Conservation (phyloP, 2,888 invertebrate genomes). For the Tetragonula carbonaria region DNA sequence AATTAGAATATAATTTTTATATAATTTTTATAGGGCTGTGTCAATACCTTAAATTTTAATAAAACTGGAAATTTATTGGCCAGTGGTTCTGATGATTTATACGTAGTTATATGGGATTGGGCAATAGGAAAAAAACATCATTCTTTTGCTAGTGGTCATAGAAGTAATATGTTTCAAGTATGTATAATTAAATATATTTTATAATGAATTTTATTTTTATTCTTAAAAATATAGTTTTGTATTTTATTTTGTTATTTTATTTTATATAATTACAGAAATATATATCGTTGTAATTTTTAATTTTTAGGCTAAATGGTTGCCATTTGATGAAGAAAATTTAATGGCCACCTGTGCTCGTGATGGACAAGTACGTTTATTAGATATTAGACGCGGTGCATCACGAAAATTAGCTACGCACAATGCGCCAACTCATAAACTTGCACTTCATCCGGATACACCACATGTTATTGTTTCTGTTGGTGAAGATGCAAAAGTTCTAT, state of each 20-base stretch:
- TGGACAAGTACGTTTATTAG: constrained; percentile 90
- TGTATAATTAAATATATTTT: constrained; percentile 7
- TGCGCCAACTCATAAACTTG: constrained; percentile 94
- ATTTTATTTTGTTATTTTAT: not conserved
- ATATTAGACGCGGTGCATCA: constrained; percentile 85
- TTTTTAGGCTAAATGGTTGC: constrained; percentile 91
- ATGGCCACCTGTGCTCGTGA: constrained; percentile 95
- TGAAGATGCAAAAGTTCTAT: constrained; percentile 93
- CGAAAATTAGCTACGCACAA: constrained; percentile 88
- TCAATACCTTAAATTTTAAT: constrained; percentile 96
- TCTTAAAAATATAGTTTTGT: not conserved
- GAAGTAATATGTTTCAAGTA: constrained; percentile 95
- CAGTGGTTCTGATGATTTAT: constrained; percentile 96
- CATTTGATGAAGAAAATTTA: constrained; percentile 91
- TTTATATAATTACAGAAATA: constrained; percentile 5
- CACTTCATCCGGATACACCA: constrained; percentile 90
- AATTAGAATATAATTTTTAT: not conserved
- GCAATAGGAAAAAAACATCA: constrained; percentile 88
- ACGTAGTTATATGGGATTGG: constrained; percentile 97
- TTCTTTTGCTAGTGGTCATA: constrained; percentile 92
- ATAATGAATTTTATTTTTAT: not conserved
- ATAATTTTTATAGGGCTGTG: constrained; percentile 88
- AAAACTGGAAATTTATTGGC: constrained; percentile 90
- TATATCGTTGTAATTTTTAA: constrained; percentile 15
- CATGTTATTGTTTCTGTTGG: constrained; percentile 93